A percentile compares a stretch with the other conserved stretches of the same genome.
Conservation (phyloP, 2,888 invertebrate genomes). For the Eristalis tenax region DNA sequence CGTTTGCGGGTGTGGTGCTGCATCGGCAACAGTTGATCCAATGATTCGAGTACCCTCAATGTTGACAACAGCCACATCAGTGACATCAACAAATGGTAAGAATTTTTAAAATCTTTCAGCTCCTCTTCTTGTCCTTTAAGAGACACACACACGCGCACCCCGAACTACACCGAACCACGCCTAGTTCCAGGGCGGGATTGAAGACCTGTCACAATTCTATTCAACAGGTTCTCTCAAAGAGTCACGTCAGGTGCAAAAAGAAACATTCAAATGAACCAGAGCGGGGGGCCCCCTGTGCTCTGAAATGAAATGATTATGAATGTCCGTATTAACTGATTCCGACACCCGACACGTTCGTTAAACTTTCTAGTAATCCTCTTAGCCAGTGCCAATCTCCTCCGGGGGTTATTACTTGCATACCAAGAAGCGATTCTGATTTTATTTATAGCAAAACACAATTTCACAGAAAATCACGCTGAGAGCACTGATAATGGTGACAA, state of each 20-base stretch:
- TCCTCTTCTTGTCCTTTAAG: too few relatives aligned
- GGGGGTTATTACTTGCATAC: background rate
- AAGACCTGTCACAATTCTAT: background rate
- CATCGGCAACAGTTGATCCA: slow-evolving; percentile 73
- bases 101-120: background rate
- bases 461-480: background rate
- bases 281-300: background rate
- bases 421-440: background rate
- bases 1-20: slow-evolving; percentile 75
- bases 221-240: background rate
- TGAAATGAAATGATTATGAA: background rate
- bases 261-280: background rate
- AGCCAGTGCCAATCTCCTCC: background rate
- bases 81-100: slow-evolving; percentile 62
- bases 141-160: too few relatives aligned
- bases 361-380: background rate
- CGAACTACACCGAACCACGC: background rate
- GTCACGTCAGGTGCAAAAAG: background rate
- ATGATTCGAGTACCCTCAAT: slow-evolving; percentile 59
- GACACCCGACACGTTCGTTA: background rate
- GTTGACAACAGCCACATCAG: slow-evolving; percentile 36
- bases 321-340: too few relatives aligned
- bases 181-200: background rate
- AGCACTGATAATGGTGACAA: background rate
- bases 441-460: background rate